Conservation (phyloP, 2,113 vertebrate species). For the Ceyx melanurus region DNA sequence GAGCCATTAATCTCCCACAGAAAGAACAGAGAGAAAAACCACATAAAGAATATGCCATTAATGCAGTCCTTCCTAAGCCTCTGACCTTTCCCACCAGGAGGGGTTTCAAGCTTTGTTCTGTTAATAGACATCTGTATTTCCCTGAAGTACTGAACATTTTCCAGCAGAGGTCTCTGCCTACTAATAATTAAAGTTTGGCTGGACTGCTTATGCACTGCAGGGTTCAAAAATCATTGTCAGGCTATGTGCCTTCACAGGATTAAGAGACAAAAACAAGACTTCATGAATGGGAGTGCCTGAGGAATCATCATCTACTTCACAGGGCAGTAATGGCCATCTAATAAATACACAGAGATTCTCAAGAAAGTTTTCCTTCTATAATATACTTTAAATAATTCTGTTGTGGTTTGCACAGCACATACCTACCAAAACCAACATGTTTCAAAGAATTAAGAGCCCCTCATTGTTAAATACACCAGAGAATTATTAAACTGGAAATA, state of each 20-base stretch:
- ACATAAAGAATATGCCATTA: not conserved
- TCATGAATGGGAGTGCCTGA: not conserved
- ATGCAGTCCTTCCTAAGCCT: not conserved
- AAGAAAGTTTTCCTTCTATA: not conserved
- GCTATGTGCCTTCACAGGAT: not conserved
- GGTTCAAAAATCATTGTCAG: not conserved
- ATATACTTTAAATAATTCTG: not conserved
- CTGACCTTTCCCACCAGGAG: not conserved
- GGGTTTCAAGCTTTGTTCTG: not conserved
- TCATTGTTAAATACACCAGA: not conserved
- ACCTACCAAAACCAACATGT: not conserved
- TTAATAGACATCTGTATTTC: not conserved
- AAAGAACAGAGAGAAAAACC: not conserved
- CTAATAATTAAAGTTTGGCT: conserved; percentile 31
- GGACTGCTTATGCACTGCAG: not conserved
- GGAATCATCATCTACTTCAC: not conserved
- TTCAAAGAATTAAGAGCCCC: not conserved
- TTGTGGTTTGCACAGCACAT: not conserved
- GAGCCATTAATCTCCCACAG: not conserved
- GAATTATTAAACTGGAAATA: conserved; percentile 2
- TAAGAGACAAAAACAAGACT: not conserved
- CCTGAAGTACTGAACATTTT: conserved; percentile 26
- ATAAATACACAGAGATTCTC: not conserved
- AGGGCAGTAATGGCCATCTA: not conserved
- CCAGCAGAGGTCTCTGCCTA: conserved; percentile 71